Percentiles rank a stretch among this genome's conserved stretches.
Conservation (phyloP, 2,797 vertebrate genomes). For the Tokudaia tokunoshimensis region DNA sequence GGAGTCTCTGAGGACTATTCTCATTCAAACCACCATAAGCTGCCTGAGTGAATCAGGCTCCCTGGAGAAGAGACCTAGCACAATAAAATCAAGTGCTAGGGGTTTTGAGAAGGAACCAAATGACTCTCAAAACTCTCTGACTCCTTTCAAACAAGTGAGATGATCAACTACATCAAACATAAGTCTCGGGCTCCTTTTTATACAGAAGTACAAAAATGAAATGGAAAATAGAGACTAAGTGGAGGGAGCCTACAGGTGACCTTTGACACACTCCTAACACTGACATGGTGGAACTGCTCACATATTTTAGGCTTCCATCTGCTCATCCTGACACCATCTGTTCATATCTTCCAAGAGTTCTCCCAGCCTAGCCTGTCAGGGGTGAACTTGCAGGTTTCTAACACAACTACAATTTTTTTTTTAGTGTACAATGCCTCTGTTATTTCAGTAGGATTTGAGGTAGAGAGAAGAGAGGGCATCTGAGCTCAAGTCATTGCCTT, state of each 20-base stretch:
- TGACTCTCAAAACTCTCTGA: neutral
- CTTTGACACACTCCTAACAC: neutral
- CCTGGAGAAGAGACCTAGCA: rapidly evolving
- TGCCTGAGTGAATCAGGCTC: neutral
- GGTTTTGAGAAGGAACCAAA: neutral
- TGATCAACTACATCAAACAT: neutral
- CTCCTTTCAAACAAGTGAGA: neutral
- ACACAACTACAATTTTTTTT: constrained; percentile 31
- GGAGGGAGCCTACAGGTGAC: neutral
- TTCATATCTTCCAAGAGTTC: constrained; percentile 53
- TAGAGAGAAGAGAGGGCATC: neutral
- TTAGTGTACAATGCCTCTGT: constrained; percentile 12
- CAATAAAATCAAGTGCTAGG: neutral
- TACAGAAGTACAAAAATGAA: neutral
- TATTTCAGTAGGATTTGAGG: constrained; percentile 43
- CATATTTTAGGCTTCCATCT: neutral
- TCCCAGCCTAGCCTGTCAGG: constrained; percentile 12
- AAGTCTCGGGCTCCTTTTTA: neutral
- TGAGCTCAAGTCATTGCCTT: constrained; percentile 50
- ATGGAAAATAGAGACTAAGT: neutral
- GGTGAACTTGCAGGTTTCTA: constrained; percentile 33
- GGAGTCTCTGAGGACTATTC: neutral
- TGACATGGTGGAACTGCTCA: neutral
- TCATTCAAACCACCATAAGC: neutral
- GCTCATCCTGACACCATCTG: constrained; percentile 42